Evolutionary conservation across 1,140 invertebrate species (phyloP).

Genomic region (Medauroidea extradentata): DNA sequence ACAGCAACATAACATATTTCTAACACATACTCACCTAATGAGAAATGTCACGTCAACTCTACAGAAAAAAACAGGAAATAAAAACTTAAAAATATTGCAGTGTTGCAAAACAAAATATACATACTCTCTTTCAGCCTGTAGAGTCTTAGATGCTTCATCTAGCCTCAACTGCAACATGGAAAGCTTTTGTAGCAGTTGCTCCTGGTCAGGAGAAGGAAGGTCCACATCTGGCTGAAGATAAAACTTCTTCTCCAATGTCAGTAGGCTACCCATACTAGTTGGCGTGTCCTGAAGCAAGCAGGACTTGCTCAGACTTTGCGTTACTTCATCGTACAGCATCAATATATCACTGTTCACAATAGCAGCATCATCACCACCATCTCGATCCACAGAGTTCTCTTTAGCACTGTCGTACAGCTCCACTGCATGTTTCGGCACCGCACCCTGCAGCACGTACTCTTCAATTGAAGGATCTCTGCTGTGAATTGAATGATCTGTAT

Average conservation of each 20-base stretch:
- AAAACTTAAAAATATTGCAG: too few relatives aligned
- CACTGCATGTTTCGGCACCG: constrained; percentile 55
- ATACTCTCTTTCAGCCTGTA: constrained; percentile 68
- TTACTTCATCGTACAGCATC: constrained; percentile 23
- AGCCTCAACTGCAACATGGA: constrained; percentile 64
- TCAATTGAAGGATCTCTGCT: constrained; percentile 51
- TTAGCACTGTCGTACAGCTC: constrained; percentile 42
- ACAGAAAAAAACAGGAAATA: too few relatives aligned
- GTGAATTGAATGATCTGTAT: not conserved
- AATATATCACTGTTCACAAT: constrained; percentile 6
- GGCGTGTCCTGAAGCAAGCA: not conserved
- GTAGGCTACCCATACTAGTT: not conserved
- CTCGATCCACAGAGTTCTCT: constrained; percentile 17
- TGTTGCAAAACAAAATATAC: too few relatives aligned
- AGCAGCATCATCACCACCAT: not conserved
- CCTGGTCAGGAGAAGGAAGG: constrained; percentile 47
- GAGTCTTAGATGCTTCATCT: constrained; percentile 70
- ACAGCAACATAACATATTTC: too few relatives aligned
- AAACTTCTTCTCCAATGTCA: constrained; percentile 3
- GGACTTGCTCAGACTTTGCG: not conserved
- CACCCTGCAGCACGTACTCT: constrained; percentile 58
- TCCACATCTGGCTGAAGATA: constrained; percentile 8
- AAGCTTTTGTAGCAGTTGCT: constrained; percentile 59
- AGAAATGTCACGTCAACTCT: too few relatives aligned
- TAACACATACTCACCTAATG: too few relatives aligned